These are phyloP conservation scores for Euproctis similis DNA, from an alignment of 2,888 invertebrate genomes.

Conservation along the genomic window DNA sequence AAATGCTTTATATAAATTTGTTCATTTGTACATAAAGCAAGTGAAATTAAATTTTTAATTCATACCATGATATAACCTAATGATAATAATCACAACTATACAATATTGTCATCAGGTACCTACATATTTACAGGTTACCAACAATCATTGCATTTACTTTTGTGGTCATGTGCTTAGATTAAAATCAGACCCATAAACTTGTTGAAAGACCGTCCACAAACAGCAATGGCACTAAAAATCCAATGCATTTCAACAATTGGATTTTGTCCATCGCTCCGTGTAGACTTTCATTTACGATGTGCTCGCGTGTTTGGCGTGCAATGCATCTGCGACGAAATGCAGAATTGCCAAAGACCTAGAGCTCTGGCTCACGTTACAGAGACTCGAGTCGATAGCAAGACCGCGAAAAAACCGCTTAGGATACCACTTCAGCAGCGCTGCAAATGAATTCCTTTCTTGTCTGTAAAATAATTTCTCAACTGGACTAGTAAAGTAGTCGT, in stretches of 20 bases:
- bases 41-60: background rate
- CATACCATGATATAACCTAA: background rate
- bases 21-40: too few species aligned
- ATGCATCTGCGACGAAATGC: conserved; percentile 40
- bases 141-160: too few species aligned
- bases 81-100: background rate
- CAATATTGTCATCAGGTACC: conserved; percentile 1
- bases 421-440: conserved; percentile 28
- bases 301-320: conserved; percentile 37
- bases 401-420: conserved; percentile 31
- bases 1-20: too few species aligned
- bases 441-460: conserved; percentile 24
- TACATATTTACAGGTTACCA: conserved; percentile 1
- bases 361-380: conserved; percentile 51
- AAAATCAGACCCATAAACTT: conserved; percentile 32
- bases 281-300: conserved; percentile 43
- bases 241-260: conserved; percentile 66
- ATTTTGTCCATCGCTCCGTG: conserved; percentile 67
- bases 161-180: conserved; percentile 25
- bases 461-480: conserved; percentile 33
- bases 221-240: conserved; percentile 68
- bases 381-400: conserved; percentile 49
- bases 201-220: conserved; percentile 61
- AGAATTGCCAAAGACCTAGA: conserved; percentile 48
- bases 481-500: conserved; percentile 18